Evolutionary conservation across 2,113 vertebrate genomes (phyloP).

Genomic region (Cichladusa arquata): DNA sequence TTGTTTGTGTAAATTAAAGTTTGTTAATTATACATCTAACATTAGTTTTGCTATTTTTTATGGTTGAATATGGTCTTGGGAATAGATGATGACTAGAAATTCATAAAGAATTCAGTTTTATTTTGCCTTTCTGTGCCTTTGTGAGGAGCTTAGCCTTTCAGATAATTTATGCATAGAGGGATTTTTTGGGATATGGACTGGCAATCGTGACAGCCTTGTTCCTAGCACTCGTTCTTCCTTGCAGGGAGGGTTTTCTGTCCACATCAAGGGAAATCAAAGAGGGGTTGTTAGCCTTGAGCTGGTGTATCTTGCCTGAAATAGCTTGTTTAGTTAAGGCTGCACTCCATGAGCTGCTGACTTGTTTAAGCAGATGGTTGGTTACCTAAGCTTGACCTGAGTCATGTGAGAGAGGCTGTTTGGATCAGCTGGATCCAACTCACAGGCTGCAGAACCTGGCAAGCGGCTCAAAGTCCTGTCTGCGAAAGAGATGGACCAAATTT

Average conservation of each 20-base stretch:
- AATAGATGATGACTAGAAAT: neutral
- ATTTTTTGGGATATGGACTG: neutral
- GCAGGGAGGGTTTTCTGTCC: neutral
- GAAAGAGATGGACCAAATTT: neutral
- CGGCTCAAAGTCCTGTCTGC: neutral
- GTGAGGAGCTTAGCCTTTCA: neutral
- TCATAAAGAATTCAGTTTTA: neutral
- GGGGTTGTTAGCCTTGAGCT: neutral
- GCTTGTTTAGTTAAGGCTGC: neutral
- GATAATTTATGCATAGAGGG: fast-evolving
- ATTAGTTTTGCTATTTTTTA: neutral
- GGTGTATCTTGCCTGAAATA: neutral
- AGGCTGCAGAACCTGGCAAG: neutral
- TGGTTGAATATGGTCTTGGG: neutral
- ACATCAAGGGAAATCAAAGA: neutral
- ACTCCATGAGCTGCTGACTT: neutral
- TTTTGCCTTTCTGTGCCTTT: neutral
- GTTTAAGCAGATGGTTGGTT: neutral
- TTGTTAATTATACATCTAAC: neutral
- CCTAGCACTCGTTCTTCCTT: neutral
- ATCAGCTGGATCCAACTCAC: neutral
- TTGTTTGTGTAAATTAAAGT: neutral
- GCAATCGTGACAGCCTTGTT: neutral
- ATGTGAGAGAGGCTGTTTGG: neutral
- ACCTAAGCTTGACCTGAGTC: neutral